phyloP scores from a whole-genome alignment of 2,888 invertebrate species.

The Adelphocoris suturalis region DNA sequence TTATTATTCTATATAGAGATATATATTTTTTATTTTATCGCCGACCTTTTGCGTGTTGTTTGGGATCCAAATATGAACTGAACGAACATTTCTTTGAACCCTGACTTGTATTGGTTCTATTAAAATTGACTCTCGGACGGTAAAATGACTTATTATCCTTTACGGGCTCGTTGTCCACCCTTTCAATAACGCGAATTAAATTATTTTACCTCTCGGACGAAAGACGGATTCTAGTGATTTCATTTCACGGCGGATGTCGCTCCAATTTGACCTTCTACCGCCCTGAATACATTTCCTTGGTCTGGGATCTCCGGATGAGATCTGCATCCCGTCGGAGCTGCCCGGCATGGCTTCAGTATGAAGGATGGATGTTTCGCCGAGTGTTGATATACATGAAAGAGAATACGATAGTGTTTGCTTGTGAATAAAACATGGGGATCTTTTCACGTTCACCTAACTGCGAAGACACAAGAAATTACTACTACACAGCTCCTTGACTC shows the following conservation, averaged over 20 bases:
- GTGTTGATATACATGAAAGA: slow-evolving; percentile 24
- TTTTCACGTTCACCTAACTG: background rate
- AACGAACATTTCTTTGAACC: too few relatives aligned
- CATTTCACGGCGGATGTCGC: background rate
- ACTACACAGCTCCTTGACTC: too few relatives aligned
- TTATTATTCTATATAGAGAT: too few relatives aligned
- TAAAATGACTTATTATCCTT: too few relatives aligned
- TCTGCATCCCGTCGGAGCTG: slow-evolving; percentile 13
- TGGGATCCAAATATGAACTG: too few relatives aligned
- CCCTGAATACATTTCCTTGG: background rate
- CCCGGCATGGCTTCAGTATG: background rate
- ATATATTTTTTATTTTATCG: too few relatives aligned
- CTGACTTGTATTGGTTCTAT: too few relatives aligned
- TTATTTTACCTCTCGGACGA: too few relatives aligned
- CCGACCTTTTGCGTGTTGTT: too few relatives aligned
- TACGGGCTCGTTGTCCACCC: too few relatives aligned
- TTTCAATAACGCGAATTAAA: too few relatives aligned
- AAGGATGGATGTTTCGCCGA: background rate
- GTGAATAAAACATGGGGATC: slow-evolving; percentile 28
- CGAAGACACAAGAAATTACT: background rate
- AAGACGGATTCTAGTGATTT: background rate
- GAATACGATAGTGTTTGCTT: background rate
- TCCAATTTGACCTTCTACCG: slow-evolving; percentile 6
- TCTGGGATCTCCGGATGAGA: slow-evolving; percentile 1
- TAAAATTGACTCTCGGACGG: too few relatives aligned